These are phyloP conservation scores for Vimba vimba DNA, from an alignment of 2,113 vertebrate species.

Conservation along the genomic window DNA sequence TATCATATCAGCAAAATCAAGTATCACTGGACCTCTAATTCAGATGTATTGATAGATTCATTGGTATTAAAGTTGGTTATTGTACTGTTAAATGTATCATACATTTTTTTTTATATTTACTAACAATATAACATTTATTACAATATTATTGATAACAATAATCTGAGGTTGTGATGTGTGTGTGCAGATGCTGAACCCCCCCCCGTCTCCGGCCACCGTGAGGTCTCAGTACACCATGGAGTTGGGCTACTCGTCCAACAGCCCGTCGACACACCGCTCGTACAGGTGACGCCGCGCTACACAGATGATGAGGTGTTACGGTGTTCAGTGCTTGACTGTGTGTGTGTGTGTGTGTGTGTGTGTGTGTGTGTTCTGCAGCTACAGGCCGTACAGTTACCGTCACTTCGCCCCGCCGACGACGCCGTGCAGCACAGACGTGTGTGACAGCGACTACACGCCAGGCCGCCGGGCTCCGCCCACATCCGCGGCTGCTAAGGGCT, in stretches of 20 bases:
- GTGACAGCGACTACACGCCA: slow-evolving; percentile 95
- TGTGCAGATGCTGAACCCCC: slow-evolving; percentile 93
- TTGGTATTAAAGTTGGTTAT: too few relatives aligned
- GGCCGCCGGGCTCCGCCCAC: slow-evolving; percentile 80
- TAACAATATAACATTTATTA: too few relatives aligned
- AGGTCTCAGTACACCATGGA: slow-evolving; percentile 97
- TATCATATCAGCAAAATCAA: too few relatives aligned
- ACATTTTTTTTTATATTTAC: too few relatives aligned
- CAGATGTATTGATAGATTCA: too few relatives aligned
- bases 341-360: too few relatives aligned
- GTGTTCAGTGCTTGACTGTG: too few relatives aligned
- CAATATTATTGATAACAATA: too few relatives aligned
- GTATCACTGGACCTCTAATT: too few relatives aligned
- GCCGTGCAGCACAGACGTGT: slow-evolving; percentile 97
- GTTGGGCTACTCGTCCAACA: slow-evolving; percentile 97
- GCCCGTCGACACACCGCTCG: slow-evolving; percentile 95
- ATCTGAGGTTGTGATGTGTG: too few relatives aligned
- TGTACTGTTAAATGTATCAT: too few relatives aligned
- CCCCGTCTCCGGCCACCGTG: slow-evolving; percentile 95
- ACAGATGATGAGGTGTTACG: background rate
- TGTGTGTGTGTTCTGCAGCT: slow-evolving; percentile 71
- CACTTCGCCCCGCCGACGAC: slow-evolving; percentile 97
- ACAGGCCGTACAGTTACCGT: slow-evolving; percentile 92
- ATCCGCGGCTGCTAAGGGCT: slow-evolving; percentile 81
- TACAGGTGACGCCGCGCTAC: slow-evolving; percentile 82